Evolutionary conservation across 2,113 vertebrate genomes (phyloP), one percentile per base, ranked within the genome.

Genomic region (Hydropotes inermis): DNA sequence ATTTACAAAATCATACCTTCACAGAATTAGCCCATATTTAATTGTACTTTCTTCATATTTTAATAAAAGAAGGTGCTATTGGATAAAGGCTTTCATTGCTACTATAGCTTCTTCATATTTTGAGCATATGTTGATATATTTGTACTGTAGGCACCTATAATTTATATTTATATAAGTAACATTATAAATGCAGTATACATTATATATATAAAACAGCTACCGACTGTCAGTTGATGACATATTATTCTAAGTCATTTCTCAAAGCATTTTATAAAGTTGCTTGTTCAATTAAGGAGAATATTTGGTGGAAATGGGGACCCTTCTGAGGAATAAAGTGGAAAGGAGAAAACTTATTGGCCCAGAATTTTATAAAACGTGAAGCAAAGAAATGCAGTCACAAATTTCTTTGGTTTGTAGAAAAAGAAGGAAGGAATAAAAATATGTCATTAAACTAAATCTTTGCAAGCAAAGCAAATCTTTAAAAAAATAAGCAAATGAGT

Each of bases 1-100:
- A 89, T 36, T 95, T 76, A 93, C 87, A 98, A 98, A 98, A 97
- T 45, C 78, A 86, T 0, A 3, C 90, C 88, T 79, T 83, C 94
- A 97, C 7, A 58, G 5, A 92, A 58, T 89, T 6, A 76, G 17
- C 30, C 47, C 8, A 67, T 78, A 43, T 28, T 13, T 54, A 60
- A 76, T 74, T 57, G 86, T 8, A 76, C 2, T 57, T 57, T 96
- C 28, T 60, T 93, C 52, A 23, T 55, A 76, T 54, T 97, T 90
- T 82, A 23, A 84, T 55, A 50, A 79, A 70, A 96, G 39, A 74
- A 92, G 33, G 39, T 7, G 95, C 61, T 79, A 83, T 50, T 91
- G 3, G 47, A 60, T 45, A 83, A 19, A 92, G 3, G 5, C 16
- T 45, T 2, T 79, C 52, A 89, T n/a, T 76, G 58, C 15, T 81